Conservation (phyloP, 2,888 invertebrate genomes). For the Nemoura dubitans region DNA sequence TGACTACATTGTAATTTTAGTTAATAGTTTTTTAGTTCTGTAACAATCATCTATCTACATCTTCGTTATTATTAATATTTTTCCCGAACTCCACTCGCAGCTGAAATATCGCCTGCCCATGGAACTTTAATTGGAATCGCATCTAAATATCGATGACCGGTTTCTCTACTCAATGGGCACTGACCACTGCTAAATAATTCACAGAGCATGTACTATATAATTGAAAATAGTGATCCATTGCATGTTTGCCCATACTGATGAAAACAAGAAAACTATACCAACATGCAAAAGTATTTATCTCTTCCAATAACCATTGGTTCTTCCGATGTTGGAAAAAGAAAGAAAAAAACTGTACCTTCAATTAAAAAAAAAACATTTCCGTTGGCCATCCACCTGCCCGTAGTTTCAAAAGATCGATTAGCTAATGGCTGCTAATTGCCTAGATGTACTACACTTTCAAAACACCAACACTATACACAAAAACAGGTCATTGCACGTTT, state of each 20-base stretch:
- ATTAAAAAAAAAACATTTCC: background rate
- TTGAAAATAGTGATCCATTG: background rate
- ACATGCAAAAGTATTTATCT: background rate
- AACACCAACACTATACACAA: background rate
- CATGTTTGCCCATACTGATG: background rate
- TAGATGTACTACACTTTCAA: background rate
- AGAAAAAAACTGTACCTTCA: too few relatives aligned
- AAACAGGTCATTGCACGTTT: background rate
- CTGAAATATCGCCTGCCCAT: background rate
- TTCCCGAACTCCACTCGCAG: background rate
- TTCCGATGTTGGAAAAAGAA: too few relatives aligned
- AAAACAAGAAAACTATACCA: background rate
- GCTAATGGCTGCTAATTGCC: background rate
- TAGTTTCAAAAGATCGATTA: background rate
- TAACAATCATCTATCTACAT: too few relatives aligned
- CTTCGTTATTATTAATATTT: too few relatives aligned
- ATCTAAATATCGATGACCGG: background rate
- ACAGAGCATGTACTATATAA: background rate
- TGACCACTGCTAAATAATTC: background rate
- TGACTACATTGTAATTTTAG: too few relatives aligned
- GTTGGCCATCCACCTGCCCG: background rate
- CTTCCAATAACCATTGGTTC: too few relatives aligned
- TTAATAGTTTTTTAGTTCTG: too few relatives aligned
- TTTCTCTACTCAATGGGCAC: background rate
- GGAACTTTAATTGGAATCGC: background rate